These are phyloP conservation scores for Hydropsyche tenuis DNA, from an alignment of 1,140 invertebrate genomes.

Conservation along the genomic window DNA sequence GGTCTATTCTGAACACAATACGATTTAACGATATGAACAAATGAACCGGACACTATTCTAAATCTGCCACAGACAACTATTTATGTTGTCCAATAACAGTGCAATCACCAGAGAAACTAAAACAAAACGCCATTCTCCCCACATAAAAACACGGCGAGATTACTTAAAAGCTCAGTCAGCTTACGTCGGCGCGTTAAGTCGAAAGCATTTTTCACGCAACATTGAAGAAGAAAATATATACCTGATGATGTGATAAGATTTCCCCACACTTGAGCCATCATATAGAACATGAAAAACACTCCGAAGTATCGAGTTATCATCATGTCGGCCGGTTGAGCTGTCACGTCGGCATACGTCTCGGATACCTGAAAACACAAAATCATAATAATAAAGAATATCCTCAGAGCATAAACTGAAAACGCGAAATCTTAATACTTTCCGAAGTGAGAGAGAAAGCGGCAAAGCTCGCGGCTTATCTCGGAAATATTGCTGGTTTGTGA, in stretches of 20 bases:
- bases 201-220: not conserved
- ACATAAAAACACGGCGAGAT: not conserved
- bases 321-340: constrained; percentile 70
- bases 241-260: constrained; percentile 89
- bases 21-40: too few species aligned
- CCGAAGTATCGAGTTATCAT: constrained; percentile 87
- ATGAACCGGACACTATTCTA: too few species aligned
- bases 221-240: constrained; percentile 51
- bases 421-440: too few species aligned
- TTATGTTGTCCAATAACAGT: too few species aligned
- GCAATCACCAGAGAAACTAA: too few species aligned
- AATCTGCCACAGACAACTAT: too few species aligned
- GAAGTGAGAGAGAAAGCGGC: too few species aligned
- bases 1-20: too few species aligned
- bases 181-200: not conserved
- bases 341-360: constrained; percentile 73
- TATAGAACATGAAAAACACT: constrained; percentile 92
- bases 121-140: too few species aligned
- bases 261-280: constrained; percentile 91
- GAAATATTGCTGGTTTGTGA: not conserved
- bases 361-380: constrained; percentile 59
- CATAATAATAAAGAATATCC: too few species aligned
- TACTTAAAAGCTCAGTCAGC: not conserved
- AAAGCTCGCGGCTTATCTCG: not conserved
- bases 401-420: too few species aligned